These are phyloP conservation scores for Neoseiulus cucumeris DNA, from an alignment of 1,140 invertebrate species.

Conservation along the genomic window DNA sequence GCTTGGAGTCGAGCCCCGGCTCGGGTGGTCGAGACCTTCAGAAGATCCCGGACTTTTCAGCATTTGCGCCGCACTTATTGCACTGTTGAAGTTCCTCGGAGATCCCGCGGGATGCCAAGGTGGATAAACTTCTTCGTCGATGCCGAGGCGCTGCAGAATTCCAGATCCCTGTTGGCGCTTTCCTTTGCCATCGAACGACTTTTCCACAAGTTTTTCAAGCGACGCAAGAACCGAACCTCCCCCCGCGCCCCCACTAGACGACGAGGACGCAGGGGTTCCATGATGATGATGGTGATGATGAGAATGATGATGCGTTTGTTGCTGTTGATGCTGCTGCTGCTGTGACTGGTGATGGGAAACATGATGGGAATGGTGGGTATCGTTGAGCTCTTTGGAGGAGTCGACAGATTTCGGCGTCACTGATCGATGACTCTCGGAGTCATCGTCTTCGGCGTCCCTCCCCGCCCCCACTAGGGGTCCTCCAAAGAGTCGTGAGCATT, in stretches of 20 bases:
- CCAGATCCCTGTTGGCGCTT: slow-evolving; percentile 38
- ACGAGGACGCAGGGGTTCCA: not conserved
- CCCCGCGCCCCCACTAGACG: slow-evolving; percentile 14
- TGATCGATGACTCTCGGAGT: slow-evolving; percentile 26
- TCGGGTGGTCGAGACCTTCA: slow-evolving; percentile 26
- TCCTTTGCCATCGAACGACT: slow-evolving; percentile 73
- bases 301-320: too few relatives aligned
- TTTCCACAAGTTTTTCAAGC: slow-evolving; percentile 88
- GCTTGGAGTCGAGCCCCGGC: slow-evolving; percentile 9
- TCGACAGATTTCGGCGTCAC: not conserved
- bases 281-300: slow-evolving; percentile 9
- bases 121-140: slow-evolving; percentile 44
- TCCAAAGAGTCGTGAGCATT: slow-evolving; percentile 26
- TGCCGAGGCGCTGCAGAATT: slow-evolving; percentile 73
- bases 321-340: too few relatives aligned
- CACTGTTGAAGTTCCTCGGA: slow-evolving; percentile 24
- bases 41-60: slow-evolving; percentile 36
- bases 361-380: not conserved
- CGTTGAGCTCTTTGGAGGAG: not conserved
- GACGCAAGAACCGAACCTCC: slow-evolving; percentile 70
- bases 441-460: not conserved
- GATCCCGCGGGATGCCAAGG: slow-evolving; percentile 22
- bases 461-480: not conserved
- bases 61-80: slow-evolving; percentile 63
- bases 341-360: too few relatives aligned